These are phyloP conservation scores for Cyanoramphus novaezelandiae DNA, from an alignment of 2,113 vertebrate species.

Conservation along the genomic window DNA sequence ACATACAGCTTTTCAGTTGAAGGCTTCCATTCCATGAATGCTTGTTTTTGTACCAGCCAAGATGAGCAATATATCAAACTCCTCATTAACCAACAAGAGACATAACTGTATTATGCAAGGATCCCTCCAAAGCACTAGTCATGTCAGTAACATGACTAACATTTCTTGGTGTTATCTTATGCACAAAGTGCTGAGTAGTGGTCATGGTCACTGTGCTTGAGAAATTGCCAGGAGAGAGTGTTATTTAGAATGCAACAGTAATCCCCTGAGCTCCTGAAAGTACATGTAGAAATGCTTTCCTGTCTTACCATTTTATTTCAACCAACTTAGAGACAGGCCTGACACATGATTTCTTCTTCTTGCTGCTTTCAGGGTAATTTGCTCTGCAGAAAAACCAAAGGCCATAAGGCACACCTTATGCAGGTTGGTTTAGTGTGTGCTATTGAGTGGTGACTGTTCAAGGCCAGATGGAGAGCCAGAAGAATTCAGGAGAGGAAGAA, in stretches of 20 bases:
- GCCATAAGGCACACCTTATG: neutral
- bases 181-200: neutral
- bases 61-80: constrained; percentile 33
- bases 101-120: neutral
- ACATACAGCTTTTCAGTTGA: constrained; percentile 4
- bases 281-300: neutral
- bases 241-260: neutral
- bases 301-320: neutral
- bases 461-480: neutral
- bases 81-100: constrained; percentile 8
- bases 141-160: neutral
- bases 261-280: neutral
- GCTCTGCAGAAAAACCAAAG: neutral
- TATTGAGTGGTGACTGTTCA: neutral
- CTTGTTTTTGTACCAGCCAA: constrained; percentile 4
- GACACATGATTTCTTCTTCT: neutral
- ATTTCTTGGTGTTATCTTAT: neutral
- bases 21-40: constrained; percentile 13
- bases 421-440: neutral
- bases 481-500: neutral
- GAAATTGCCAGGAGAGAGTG: neutral
- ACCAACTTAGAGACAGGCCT: neutral
- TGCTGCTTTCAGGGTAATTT: neutral
- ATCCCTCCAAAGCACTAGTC: neutral
- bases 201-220: neutral